phyloP scores from a whole-genome alignment of 37 sponge, comb jelly and placozoan genomes.

The Ephydatia muelleri region DNA sequence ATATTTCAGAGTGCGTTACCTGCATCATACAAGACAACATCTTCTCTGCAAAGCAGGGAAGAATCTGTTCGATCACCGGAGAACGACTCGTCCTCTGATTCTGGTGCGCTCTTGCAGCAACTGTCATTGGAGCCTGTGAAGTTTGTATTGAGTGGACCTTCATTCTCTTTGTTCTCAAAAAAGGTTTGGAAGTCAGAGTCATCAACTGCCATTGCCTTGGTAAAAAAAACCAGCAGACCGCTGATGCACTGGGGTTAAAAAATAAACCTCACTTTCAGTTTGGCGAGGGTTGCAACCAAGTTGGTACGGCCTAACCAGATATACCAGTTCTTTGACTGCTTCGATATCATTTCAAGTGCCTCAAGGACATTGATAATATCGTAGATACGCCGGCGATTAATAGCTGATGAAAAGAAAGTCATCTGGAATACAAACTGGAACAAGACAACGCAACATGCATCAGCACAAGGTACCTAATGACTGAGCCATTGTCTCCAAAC shows the following conservation, averaged over 20 bases:
- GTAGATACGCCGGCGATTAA: constrained; percentile 87
- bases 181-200: constrained; percentile 49
- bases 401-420: constrained; percentile 26
- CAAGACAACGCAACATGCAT: neutral
- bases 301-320: constrained; percentile 68
- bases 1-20: neutral
- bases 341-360: constrained; percentile 83
- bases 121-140: neutral
- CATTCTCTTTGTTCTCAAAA: constrained; percentile 26
- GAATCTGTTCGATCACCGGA: neutral
- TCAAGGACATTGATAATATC: constrained; percentile 94
- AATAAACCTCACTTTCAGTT: constrained; percentile 53
- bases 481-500: constrained; percentile 67
- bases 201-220: constrained; percentile 61
- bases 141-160: neutral
- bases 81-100: neutral
- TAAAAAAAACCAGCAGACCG: neutral
- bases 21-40: neutral
- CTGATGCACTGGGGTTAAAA: neutral
- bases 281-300: constrained; percentile 77
- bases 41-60: neutral
- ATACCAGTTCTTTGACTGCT: constrained; percentile 87
- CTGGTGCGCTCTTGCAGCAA: neutral
- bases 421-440: neutral
- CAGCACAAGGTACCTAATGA: constrained; percentile 25